Conservation (phyloP, 2,113 vertebrate species). For the Melanerpes formicivorus region DNA sequence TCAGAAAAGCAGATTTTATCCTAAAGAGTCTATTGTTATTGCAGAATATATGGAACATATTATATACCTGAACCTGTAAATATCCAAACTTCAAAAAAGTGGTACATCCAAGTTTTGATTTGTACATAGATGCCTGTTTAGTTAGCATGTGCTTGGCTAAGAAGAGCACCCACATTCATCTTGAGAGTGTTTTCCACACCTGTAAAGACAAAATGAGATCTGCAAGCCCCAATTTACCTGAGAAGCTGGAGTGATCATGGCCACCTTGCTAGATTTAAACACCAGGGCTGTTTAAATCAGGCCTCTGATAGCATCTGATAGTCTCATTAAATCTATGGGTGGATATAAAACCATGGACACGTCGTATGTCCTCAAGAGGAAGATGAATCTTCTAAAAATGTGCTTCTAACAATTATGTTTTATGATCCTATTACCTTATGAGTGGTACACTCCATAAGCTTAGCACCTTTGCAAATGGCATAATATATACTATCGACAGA, state of each 20-base stretch:
- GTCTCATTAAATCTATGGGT: slow-evolving; percentile 38
- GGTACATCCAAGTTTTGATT: background rate
- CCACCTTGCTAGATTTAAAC: slow-evolving; percentile 29
- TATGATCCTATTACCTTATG: slow-evolving; percentile 63
- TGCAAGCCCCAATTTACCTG: slow-evolving; percentile 4
- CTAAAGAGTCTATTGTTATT: background rate
- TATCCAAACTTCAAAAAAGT: background rate
- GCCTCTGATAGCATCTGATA: slow-evolving; percentile 35
- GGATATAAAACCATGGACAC: slow-evolving; percentile 40
- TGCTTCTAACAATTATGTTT: slow-evolving; percentile 61
- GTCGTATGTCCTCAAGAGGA: background rate
- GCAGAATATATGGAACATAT: background rate
- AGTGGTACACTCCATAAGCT: slow-evolving; percentile 39
- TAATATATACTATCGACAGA: slow-evolving; percentile 21
- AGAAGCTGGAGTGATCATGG: slow-evolving; percentile 17
- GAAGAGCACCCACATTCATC: background rate
- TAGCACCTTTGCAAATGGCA: slow-evolving; percentile 42
- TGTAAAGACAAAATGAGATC: slow-evolving; percentile 5
- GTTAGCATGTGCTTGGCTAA: background rate
- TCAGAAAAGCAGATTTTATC: background rate
- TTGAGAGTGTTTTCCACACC: background rate
- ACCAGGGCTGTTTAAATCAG: slow-evolving; percentile 48
- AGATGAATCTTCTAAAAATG: slow-evolving; percentile 54
- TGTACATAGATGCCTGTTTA: background rate
- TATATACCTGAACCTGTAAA: background rate